Percentiles rank a stretch among this genome's conserved stretches.
These are phyloP conservation scores for Dyspetes luteomarginatus DNA, from an alignment of 2,888 invertebrate genomes.

Conservation along the genomic window DNA sequence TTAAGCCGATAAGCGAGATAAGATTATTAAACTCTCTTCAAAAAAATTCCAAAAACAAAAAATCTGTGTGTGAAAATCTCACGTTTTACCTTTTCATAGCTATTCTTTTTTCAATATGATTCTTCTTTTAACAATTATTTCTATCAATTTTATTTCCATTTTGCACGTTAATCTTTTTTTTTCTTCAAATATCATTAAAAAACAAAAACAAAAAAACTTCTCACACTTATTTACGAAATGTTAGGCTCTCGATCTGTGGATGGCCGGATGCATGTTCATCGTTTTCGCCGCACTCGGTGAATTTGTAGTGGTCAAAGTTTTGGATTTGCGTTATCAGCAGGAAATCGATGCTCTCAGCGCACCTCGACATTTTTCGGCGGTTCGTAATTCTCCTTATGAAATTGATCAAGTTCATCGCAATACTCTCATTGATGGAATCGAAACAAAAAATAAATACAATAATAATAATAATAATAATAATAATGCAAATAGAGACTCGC, in stretches of 20 bases:
- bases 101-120: neutral
- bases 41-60: conserved; percentile 11
- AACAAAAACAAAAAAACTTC: neutral
- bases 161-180: neutral
- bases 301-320: conserved; percentile 92
- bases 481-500: conserved; percentile 85
- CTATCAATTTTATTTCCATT: neutral
- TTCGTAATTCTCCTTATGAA: conserved; percentile 63
- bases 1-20: conserved; percentile 58
- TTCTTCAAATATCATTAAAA: conserved; percentile 1
- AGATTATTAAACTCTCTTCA: conserved; percentile 30
- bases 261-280: conserved; percentile 95
- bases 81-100: neutral
- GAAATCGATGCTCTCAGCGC: conserved; percentile 73
- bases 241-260: conserved; percentile 93
- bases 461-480: neutral
- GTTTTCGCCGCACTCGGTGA: conserved; percentile 93
- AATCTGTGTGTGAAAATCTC: conserved; percentile 23
- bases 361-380: conserved; percentile 74
- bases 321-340: conserved; percentile 90
- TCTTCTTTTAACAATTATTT: conserved; percentile 3
- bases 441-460: conserved; percentile 11
- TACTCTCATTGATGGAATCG: neutral
- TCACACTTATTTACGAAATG: conserved; percentile 65
- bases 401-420: neutral